Base-by-base conservation (phyloP, 1,140 invertebrate species). In the Ips typographus region DNA sequence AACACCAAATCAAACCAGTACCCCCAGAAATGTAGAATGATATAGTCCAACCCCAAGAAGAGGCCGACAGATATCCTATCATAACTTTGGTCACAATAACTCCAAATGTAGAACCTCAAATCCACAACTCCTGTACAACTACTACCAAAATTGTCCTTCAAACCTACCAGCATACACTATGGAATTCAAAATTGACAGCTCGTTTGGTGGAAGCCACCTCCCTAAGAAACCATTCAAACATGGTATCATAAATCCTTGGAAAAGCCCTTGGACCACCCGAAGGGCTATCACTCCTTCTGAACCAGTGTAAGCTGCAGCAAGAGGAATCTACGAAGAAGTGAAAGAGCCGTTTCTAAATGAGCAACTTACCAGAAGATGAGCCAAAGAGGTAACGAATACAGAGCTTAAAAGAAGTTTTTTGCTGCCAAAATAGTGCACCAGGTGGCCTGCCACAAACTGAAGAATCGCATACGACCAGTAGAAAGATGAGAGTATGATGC, bases 221-320 rank as follows among this genome's bases (percentile, higher is more conserved):
- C 92, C 88, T 70, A 95, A 80, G 1, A 95, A 80, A 0, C 88
- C 89, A 73, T 95, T 93, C 2, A 93, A 84, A 55, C 87, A 86
- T 0, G 94, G 93, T 74, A 92, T 90, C 4, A 92, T 83, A 1
- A 92, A 85, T 6, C 93, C 94, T 82, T 95, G 88, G 39, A 84
- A 85, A 0, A 95, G 76, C 0, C 94, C 94, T 80, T 92, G 89
- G 0, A 91, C 70, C 1, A 93, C 85, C 36, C 94, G 83, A 7
- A 88, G 81, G 73, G 79, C 78, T 77, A 84, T 85, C 61, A 91
- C 78, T 67, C 85, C 82, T 77, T 87, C 78, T 86, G 87, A 89
- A 6, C 84, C 87, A 2, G 72, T 63, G 36, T 62, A 51, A 36
- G 71, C 80, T 77, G 77, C 83, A 76, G 80, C 60, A 3, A 74